Evolutionary conservation across 2,113 vertebrate species (phyloP).

Genomic region (Prunella himalayana): DNA sequence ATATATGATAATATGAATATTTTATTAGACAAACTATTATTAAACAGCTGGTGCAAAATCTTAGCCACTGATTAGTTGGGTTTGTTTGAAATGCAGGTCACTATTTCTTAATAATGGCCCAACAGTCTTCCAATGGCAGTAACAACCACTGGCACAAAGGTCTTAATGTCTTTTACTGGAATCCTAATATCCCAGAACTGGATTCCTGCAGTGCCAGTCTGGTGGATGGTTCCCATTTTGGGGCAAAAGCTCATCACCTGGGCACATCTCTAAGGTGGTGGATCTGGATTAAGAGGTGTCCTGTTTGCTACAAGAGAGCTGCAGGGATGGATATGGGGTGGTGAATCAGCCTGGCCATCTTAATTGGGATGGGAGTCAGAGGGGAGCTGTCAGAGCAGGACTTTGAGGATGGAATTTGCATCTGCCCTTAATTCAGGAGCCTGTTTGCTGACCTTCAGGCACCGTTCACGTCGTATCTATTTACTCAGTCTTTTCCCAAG

Average conservation of each 20-base stretch:
- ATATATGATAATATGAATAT: conserved; percentile 75
- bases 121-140: background rate
- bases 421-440: conserved; percentile 6
- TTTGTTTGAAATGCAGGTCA: conserved; percentile 26
- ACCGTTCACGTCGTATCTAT: background rate
- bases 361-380: background rate
- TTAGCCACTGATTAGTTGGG: background rate
- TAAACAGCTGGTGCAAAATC: conserved; percentile 47
- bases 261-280: background rate
- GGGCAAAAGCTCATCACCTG: background rate
- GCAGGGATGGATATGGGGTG: background rate
- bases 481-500: conserved; percentile 16
- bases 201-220: background rate
- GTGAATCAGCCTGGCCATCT: background rate
- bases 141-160: background rate
- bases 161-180: background rate
- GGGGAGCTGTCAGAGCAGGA: background rate
- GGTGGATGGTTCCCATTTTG: background rate
- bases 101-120: conserved; percentile 38
- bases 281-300: background rate
- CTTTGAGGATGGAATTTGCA: conserved; percentile 30
- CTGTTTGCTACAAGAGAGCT: background rate
- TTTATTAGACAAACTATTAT: conserved; percentile 74
- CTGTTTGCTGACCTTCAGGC: conserved; percentile 23
- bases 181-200: background rate